These are phyloP conservation scores for Actias luna DNA, from an alignment of 2,888 invertebrate species.

Conservation along the genomic window DNA sequence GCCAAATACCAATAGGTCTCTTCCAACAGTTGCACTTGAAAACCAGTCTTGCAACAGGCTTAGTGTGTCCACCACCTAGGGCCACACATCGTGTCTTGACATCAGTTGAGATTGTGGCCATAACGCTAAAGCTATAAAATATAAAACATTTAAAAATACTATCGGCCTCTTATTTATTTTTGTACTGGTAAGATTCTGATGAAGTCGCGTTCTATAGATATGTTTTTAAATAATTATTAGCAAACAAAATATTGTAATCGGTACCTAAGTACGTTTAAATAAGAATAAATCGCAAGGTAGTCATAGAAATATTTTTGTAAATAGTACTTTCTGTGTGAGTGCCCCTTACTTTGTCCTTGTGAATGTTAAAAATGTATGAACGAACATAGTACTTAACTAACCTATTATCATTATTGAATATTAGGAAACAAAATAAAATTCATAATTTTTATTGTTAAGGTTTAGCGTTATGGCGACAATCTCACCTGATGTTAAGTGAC, in stretches of 20 bases:
- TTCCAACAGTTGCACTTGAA: no score
- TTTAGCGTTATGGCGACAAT: no score
- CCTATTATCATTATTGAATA: background rate
- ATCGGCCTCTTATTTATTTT: no score
- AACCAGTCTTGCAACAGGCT: no score
- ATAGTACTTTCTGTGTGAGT: background rate
- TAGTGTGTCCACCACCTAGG: no score
- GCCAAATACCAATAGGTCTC: no score
- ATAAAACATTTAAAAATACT: no score
- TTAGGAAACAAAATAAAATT: background rate
- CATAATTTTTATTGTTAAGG: no score
- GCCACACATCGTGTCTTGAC: no score
- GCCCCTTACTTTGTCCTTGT: slow-evolving; percentile 9
- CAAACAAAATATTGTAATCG: background rate
- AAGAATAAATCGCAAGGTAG: background rate
- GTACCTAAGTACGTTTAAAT: background rate
- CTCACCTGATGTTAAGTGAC: no score
- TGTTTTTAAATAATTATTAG: background rate
- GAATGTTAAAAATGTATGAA: slow-evolving; percentile 11
- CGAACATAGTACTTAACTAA: slow-evolving; percentile 20
- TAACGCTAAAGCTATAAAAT: no score
- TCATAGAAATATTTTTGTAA: background rate
- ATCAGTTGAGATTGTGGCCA: no score
- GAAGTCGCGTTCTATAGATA: background rate
- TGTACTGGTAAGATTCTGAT: background rate